These are phyloP conservation scores for Crypturellus tataupa DNA, from an alignment of 2,797 vertebrate genomes.

Conservation along the genomic window DNA sequence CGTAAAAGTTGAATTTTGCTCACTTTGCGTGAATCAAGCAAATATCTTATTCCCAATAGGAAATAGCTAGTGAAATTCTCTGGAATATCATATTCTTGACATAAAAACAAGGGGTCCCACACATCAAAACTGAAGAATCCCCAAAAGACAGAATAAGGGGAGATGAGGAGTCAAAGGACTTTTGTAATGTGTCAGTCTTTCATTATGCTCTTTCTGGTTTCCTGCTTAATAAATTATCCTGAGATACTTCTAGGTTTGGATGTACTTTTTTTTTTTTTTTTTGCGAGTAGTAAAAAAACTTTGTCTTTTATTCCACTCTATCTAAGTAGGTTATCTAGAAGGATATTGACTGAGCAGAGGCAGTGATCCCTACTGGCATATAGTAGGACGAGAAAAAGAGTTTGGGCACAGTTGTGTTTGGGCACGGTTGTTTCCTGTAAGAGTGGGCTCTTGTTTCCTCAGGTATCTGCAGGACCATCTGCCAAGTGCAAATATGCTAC, in stretches of 20 bases:
- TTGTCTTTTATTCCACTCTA: neutral
- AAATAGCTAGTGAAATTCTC: slow-evolving; percentile 4
- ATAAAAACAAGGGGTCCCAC: neutral
- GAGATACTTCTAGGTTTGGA: neutral
- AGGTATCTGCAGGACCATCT: neutral
- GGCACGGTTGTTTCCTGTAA: neutral
- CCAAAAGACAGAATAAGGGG: neutral
- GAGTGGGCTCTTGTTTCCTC: neutral
- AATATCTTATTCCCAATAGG: neutral
- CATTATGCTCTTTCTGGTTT: slow-evolving; percentile 1
- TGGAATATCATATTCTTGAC: slow-evolving; percentile 2
- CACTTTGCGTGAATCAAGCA: neutral
- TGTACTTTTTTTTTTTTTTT: neutral
- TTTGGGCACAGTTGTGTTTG: neutral
- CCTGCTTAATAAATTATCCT: neutral
- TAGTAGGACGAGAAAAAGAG: neutral
- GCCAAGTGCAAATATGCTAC: neutral
- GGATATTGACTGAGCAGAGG: neutral
- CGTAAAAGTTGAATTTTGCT: neutral
- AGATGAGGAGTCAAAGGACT: neutral
- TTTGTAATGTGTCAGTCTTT: neutral
- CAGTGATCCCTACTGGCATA: neutral
- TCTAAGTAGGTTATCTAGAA: neutral
- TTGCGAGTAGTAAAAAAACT: neutral
- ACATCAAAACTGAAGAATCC: neutral